Base-by-base conservation (phyloP, 2,888 invertebrate genomes). In the Limnephilus marmoratus region DNA sequence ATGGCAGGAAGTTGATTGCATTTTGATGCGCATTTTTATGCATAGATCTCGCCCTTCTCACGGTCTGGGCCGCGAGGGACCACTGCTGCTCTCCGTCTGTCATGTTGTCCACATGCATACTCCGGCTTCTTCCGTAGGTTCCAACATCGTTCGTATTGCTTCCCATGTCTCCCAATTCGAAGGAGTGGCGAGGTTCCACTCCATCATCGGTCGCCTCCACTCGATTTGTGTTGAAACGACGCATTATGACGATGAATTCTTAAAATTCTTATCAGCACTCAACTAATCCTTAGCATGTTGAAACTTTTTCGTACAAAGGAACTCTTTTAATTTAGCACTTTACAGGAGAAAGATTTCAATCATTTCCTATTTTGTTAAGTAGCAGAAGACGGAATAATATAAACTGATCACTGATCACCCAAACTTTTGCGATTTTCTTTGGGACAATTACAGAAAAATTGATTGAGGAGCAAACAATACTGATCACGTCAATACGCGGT, bases 1-100 rank as follows among this genome's bases (percentile, higher is more conserved):
- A 96, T 0, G 96, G 96, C 95, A 96, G 95, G 91, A 96, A 96
- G 94, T 96, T 96, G 90, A 96, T 95, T 2, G 96, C 96, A 87
- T 92, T 91, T 83, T 93, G 92, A 34, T 86, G 91, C 3, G 93
- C 93, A 92, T 93, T 93, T 81, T 93, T 83, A 49, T 93, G 93
- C 11, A 93, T 88, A 5, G 93, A 93, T 91, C 93, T 87, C 9
- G 93, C 89, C 18, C 93, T 92, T 81, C 93, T 81, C 15, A 93
- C 93, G 82, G 93, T 93, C 18, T 91, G 91, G 12, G 89, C 87
- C 2, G 91, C 31, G 2, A 37, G 68, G n/a, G 53, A n/a, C 85
- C 91, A 93, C 24, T 81, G 83, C 7, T 91, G 87, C 3, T 81
- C 45, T n/a, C 41, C 29, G 29, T 53, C 45, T 29, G 45, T 45